Percentiles rank a stretch among this genome's conserved stretches.
Evolutionary conservation across 1,140 invertebrate genomes (phyloP).

Genomic region (Lepidurus apus): DNA sequence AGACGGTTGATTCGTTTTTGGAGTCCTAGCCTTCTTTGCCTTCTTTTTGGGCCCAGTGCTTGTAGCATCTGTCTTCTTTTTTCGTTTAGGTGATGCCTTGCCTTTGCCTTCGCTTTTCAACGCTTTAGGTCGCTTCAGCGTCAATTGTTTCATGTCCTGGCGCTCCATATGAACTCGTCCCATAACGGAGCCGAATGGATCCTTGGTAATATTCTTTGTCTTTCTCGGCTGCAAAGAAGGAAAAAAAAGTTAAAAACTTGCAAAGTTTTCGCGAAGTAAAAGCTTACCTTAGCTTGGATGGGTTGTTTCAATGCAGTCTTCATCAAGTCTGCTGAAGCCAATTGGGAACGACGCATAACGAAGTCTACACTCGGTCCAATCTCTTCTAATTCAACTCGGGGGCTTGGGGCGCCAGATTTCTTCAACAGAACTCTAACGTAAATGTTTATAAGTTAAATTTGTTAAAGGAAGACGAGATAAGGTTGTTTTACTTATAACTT

Average conservation of each 20-base stretch:
- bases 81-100: not conserved
- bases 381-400: conserved; percentile 86
- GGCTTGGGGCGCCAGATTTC: conserved; percentile 81
- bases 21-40: not conserved
- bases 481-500: conserved; percentile 66
- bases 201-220: conserved; percentile 84
- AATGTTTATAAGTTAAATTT: conserved; percentile 35
- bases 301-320: conserved; percentile 81
- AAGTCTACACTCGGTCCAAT: conserved; percentile 93
- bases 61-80: not conserved
- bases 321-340: conserved; percentile 85
- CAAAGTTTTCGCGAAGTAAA: not conserved
- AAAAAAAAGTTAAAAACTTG: conserved; percentile 30
- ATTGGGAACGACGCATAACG: conserved; percentile 70
- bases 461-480: conserved; percentile 15
- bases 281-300: conserved; percentile 66
- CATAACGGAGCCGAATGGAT: conserved; percentile 80
- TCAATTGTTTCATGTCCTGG: conserved; percentile 78
- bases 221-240: conserved; percentile 57
- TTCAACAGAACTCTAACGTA: conserved; percentile 69
- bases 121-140: conserved; percentile 91
- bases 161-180: conserved; percentile 88
- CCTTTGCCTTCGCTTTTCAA: conserved; percentile 50
- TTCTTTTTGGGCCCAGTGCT: not conserved
- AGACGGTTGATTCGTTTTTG: conserved; percentile 4